Conservation (phyloP, 2,888 invertebrate genomes). For the Ptilodon capucinus region DNA sequence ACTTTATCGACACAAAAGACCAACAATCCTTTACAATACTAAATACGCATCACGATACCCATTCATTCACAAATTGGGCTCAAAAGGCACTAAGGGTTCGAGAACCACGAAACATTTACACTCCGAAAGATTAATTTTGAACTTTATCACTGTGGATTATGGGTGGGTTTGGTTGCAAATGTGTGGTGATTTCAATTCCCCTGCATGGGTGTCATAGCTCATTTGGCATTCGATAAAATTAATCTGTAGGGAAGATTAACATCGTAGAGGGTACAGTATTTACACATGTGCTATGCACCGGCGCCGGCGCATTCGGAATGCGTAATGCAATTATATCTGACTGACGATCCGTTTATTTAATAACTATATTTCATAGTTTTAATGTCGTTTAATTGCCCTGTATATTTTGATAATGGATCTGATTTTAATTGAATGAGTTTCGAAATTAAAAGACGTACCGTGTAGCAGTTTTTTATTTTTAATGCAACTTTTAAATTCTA, state of each 20-base stretch:
- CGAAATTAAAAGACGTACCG: too few species aligned
- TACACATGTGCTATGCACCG: slow-evolving; percentile 60
- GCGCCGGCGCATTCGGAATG: slow-evolving; percentile 32
- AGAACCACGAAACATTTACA: slow-evolving; percentile 11
- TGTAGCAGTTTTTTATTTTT: too few species aligned
- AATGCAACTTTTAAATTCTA: too few species aligned
- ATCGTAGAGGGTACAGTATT: slow-evolving; percentile 56
- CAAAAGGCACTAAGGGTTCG: slow-evolving; percentile 60
- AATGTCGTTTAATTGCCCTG: slow-evolving; percentile 37
- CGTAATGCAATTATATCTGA: slow-evolving; percentile 68
- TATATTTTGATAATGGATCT: slow-evolving; percentile 36
- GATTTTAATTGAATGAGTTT: slow-evolving; percentile 8
- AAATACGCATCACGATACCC: slow-evolving; percentile 64
- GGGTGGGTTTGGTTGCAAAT: slow-evolving; percentile 22
- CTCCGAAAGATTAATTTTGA: slow-evolving; percentile 19
- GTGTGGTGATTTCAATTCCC: slow-evolving; percentile 51
- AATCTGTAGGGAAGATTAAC: slow-evolving; percentile 71
- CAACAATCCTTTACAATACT: slow-evolving; percentile 45
- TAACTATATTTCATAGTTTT: slow-evolving; percentile 48
- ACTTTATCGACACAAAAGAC: slow-evolving; percentile 38
- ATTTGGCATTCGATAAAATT: slow-evolving; percentile 80
- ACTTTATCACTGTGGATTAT: slow-evolving; percentile 39
- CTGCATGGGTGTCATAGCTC: slow-evolving; percentile 72
- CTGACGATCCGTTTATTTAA: slow-evolving; percentile 53
- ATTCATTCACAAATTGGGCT: slow-evolving; percentile 78